Conservation (phyloP, 1,140 invertebrate species). For the Parasteatoda tepidariorum region DNA sequence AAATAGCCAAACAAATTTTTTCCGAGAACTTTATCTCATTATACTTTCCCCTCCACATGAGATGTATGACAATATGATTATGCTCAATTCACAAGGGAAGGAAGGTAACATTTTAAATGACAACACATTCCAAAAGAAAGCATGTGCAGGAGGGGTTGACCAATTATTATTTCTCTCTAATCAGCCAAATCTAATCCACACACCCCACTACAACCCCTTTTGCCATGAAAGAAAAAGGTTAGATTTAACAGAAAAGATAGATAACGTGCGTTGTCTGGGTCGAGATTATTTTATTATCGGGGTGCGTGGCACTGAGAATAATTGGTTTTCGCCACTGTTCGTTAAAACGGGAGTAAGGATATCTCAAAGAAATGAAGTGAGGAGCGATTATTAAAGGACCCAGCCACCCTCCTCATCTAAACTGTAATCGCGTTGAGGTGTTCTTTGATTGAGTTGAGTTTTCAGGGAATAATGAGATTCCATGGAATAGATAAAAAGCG, state of each 20-base stretch:
- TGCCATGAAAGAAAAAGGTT: neutral
- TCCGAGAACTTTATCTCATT: too few species aligned
- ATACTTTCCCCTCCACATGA: too few species aligned
- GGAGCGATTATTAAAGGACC: conserved; percentile 8
- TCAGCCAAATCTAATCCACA: conserved; percentile 27
- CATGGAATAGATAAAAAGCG: neutral
- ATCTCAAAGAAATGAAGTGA: conserved; percentile 15
- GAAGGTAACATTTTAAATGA: too few species aligned
- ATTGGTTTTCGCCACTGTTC: conserved; percentile 33
- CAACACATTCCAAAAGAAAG: neutral
- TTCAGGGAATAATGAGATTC: conserved; percentile 30
- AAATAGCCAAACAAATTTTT: too few species aligned
- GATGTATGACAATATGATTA: too few species aligned
- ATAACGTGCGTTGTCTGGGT: conserved; percentile 8
- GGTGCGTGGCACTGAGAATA: conserved; percentile 11
- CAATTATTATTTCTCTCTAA: conserved; percentile 2
- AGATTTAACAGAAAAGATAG: conserved; percentile 8
- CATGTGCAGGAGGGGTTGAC: neutral
- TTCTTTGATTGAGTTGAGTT: conserved; percentile 20
- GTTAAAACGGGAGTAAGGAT: neutral
- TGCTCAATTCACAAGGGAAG: too few species aligned
- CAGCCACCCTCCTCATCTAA: neutral
- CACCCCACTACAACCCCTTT: neutral
- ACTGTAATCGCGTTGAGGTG: conserved; percentile 3
- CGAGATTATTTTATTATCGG: conserved; percentile 45